Base-by-base conservation (phyloP, 23 tunicate genomes). In the Styela plicata region DNA sequence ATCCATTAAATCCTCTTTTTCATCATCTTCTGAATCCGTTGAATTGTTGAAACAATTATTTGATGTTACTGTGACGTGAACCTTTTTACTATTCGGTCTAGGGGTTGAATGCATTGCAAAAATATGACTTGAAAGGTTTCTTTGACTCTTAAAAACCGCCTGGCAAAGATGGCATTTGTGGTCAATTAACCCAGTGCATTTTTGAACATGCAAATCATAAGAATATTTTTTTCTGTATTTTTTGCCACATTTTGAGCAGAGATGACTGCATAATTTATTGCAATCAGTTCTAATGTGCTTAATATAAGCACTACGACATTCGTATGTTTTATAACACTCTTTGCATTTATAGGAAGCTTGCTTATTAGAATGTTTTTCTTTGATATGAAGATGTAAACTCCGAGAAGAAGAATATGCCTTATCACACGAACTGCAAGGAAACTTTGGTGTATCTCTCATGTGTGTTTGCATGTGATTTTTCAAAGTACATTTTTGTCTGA, bases 401-500 rank as follows among this genome's bases (percentile, higher is more conserved):
- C 57, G 36, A 24, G 27, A 23, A 1, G 52, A 73, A 63, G 91
- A 34, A 70, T 87, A 92, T 24, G 74, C 80, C 71, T 87, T 92
- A 44, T 89, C 91, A 63, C 97, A 92, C 1, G 64, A 67, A 1
- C 83, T 77, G 83, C 97, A 92, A 16, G 82, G 79, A 66, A 66
- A 66, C 36, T 82, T 87, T 20, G 92, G 88, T 74, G 82, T 63
- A 36, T 92, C 86, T 69, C 87, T 87, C 16, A 84, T 86, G 79
- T 92, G 97, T 0, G 82, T 35, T 34, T 85, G 27, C 68, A 69
- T 36, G 66, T 92, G 97, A 74, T 83, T 90, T 52, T 78, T 67
- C 74, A 86, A 57, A 36, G 82, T 87, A 23, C 84, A 83, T 69
- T 62, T 78, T 52, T 92, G 89, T 18, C 89, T 44, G 80, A 92